Evolutionary conservation across 2,888 invertebrate species (phyloP), one percentile per base, ranked within the genome.

Genomic region (Rugalucina vietnamica): DNA sequence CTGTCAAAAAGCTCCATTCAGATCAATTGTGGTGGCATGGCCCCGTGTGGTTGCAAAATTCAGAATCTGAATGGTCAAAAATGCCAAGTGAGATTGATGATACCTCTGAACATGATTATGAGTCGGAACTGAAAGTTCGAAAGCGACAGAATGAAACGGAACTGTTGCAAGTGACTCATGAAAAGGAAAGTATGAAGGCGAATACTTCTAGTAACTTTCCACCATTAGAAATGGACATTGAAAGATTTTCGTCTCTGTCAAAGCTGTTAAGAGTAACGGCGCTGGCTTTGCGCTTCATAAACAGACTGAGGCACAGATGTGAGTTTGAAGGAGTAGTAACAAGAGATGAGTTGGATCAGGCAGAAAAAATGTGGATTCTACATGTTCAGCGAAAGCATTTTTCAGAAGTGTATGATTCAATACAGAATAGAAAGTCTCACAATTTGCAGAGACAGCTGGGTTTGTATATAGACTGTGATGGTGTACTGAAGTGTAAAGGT

Each of bases 1-100:
- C 57, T 32, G 77, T 77, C 5, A 12, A 24, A 43, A 73, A 27
- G 24, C 34, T 77, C 14, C 43, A 36, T 24, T 37, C 36, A 32
- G 10, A 65, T 37, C 14, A 27, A n/a, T 65, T 75, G 14, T 82
- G 77, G 74, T 73, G 82, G 77, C 27, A 82, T 72, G 77, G 77
- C 27, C 74, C 73, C 32, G 32, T 1, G 10, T 82, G 77, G 74
- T 27, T 82, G 54, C 1, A 12, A 32, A 14, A 75, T 18, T 3
- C 50, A 14, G 27, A 75, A 5, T 29, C 50, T 1, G 27, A 75
- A 54, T 75, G 54, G 75, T 32, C 49, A n/a, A 3, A 21, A 3
- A 32, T 18, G 21, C 1, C 18, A 2, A 27, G 1, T 50, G 54
- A 8, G 21, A 27, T 14, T 37, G 74, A 74, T 32, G 74, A 74